phyloP scores from a whole-genome alignment of 1,140 invertebrate genomes.

The Caenorhabditis tropicalis region DNA sequence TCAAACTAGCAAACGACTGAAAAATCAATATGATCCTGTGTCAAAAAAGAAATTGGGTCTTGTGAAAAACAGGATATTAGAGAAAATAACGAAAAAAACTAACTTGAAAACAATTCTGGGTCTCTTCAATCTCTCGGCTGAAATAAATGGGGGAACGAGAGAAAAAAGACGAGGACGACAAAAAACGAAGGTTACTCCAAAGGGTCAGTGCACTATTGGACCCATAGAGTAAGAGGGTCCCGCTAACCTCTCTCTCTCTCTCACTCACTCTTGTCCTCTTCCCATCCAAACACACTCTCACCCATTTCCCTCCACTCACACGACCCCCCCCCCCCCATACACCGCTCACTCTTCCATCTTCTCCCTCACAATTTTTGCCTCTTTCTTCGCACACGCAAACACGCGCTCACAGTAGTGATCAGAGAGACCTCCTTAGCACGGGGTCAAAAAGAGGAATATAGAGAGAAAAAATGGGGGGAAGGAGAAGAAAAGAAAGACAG shows the following conservation, averaged over 20 bases:
- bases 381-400: conserved; percentile 1
- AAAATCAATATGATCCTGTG: not conserved
- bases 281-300: not conserved
- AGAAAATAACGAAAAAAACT: not conserved
- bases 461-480: not conserved
- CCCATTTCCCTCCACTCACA: not conserved
- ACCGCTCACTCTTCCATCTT: not conserved
- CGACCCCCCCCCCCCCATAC: not conserved
- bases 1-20: no score
- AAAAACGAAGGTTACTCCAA: not conserved
- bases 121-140: not conserved
- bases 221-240: not conserved
- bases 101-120: not conserved
- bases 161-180: not conserved
- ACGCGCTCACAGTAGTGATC: not conserved
- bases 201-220: not conserved
- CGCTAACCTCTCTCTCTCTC: not conserved
- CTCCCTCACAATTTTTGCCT: conserved; percentile 14
- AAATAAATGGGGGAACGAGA: not conserved
- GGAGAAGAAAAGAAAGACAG: not conserved
- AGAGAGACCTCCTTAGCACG: not conserved
- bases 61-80: not conserved
- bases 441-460: not conserved
- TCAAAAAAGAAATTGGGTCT: not conserved
- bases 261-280: no score